Evolutionary conservation across 2,888 invertebrate species (phyloP), one percentile per base, ranked within the genome.

Genomic region (Ischnura elegans): DNA sequence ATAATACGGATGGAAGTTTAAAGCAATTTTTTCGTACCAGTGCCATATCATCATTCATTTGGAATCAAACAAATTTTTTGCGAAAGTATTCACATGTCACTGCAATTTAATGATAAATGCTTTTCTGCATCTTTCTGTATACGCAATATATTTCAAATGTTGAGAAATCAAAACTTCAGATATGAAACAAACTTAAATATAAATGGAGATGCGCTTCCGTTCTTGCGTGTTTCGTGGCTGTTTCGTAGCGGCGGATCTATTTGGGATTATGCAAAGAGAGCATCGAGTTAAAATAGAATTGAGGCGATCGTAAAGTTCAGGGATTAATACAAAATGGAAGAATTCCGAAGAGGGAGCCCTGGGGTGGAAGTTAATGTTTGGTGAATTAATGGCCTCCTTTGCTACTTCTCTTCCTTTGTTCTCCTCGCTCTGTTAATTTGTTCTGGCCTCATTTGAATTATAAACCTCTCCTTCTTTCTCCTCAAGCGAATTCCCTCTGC

Each of bases 321-420:
- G 76, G 76, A 76, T 76, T 76, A 76, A 36, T 76, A 76, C 36
- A 61, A 6, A 16, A n/a, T 36, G 76, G 76, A 76, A 76, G 76
- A 76, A 76, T 76, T 76, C 76, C 76, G 36, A n/a, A n/a, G n/a
- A n/a, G 76, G 13, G 36, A 76, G 76, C 76, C 36, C 36, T 16
- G 13, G 16, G 51, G 51, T n/a, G n/a, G 76, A 13, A 76, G 76
- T 76, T 76, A 76, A 76, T 76, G 29, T 76, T 76, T 76, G 76
- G 76, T 76, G 76, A 76, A 76, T 76, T 76, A 76, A 76, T 76
- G 76, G 76, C 36, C 76, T 4, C 36, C 76, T n/a, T n/a, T n/a
- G n/a, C n/a, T n/a, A n/a, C 25, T 61, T 25, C 76, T 76, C 36
- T 25, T 61, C 61, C 61, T 61, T 61, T 61, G 61, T 36, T 21